Evolutionary conservation across 2,888 invertebrate species (phyloP).

Genomic region (Arrhopalites spinosus): DNA sequence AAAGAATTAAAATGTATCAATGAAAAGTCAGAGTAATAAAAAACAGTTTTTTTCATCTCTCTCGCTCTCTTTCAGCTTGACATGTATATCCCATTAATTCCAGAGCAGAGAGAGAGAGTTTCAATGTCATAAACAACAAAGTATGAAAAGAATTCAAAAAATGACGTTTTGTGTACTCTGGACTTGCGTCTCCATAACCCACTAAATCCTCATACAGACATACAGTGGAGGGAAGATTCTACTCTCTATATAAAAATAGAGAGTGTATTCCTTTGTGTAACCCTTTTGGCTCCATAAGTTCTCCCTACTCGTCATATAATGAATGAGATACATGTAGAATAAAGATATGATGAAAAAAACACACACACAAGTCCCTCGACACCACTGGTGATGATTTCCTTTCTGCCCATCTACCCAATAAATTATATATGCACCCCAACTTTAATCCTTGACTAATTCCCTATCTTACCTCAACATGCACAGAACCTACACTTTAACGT

Average conservation of each 20-base stretch:
- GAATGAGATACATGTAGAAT: not conserved
- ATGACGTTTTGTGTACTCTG: not conserved
- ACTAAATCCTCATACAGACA: not conserved
- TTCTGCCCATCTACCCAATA: slow-evolving; percentile 16
- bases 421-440: slow-evolving; percentile 31
- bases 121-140: slow-evolving; percentile 8
- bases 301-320: slow-evolving; percentile 12
- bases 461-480: slow-evolving; percentile 30
- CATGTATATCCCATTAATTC: not conserved
- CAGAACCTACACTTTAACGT: not conserved
- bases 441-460: slow-evolving; percentile 36
- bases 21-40: slow-evolving; percentile 11
- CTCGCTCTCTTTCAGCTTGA: not conserved
- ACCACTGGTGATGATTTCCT: slow-evolving; percentile 33
- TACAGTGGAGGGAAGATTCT: too few species aligned
- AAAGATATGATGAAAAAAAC: too few species aligned
- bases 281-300: slow-evolving; percentile 17
- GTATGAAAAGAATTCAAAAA: not conserved
- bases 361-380: slow-evolving; percentile 16
- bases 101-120: not conserved
- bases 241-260: too few species aligned
- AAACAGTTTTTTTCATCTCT: not conserved
- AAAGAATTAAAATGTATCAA: not conserved
- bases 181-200: not conserved
- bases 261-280: too few species aligned